These are phyloP conservation scores for Margarornis squamiger DNA, from an alignment of 2,797 vertebrate genomes.

Conservation along the genomic window DNA sequence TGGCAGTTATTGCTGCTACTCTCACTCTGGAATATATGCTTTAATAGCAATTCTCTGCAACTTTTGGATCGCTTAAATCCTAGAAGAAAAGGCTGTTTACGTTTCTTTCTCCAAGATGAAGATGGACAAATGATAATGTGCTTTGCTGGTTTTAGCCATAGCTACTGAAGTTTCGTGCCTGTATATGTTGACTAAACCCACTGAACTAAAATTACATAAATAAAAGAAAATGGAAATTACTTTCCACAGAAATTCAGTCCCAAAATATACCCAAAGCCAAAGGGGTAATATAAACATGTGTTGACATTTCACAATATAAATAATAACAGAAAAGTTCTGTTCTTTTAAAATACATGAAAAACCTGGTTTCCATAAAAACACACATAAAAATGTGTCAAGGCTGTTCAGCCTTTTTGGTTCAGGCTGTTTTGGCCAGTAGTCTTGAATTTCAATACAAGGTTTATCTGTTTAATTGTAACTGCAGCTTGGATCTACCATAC, in stretches of 20 bases:
- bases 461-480: neutral
- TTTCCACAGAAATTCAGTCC: neutral
- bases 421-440: too few species aligned
- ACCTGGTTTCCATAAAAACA: neutral
- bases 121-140: neutral
- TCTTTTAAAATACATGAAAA: neutral
- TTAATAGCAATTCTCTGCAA: neutral
- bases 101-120: neutral
- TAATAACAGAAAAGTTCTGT: neutral
- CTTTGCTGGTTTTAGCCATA: slow-evolving; percentile 17
- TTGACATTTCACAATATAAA: neutral
- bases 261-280: neutral
- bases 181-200: neutral
- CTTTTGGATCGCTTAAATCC: neutral
- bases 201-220: neutral
- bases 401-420: neutral
- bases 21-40: neutral
- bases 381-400: accelerated
- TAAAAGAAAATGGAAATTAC: slow-evolving; percentile 57
- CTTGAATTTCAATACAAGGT: neutral
- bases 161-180: neutral
- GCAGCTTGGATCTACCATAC: neutral
- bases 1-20: neutral
- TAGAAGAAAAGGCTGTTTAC: neutral
- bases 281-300: neutral